Evolutionary conservation across 2,888 invertebrate genomes (phyloP), one percentile per base, ranked within the genome.

Genomic region (Anthrax anthrax): DNA sequence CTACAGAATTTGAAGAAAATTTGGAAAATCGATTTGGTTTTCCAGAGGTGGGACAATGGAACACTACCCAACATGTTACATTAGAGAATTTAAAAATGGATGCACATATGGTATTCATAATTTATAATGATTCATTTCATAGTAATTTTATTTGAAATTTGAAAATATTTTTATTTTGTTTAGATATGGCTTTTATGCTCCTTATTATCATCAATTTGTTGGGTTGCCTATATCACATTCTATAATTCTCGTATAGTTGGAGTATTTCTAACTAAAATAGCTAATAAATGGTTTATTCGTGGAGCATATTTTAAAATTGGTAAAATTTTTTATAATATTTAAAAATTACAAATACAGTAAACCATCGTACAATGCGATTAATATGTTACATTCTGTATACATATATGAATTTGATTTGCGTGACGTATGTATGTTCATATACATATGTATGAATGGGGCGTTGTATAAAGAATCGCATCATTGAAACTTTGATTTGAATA

Each of bases 181-280:
- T 69, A 77, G 67, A 74, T 73, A 57, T 81, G 82, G 73, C 72
- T 90, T 54, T 73, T 92, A 19, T 81, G 82, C 57, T 89, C 90
- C 48, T 72, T 91, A 43, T 74, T 84, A 56, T 82, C 84, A 51
- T 86, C 87, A 18, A 84, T 89, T 61, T 74, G 81, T 37, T 96
- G 95, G 95, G 80, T 92, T 44, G 84, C 92, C 55, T 96, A 95
- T 70, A 85, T 92, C 59, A 85, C 88, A 1, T 94, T 90, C 70
- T 96, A 95, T 71, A 94, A 94, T 68, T 91, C 92, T 45, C 77
- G 95, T 51, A 79, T 96, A 4, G 76, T 91, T 55, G 96, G 94
- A 27, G 84, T 88, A 61, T 77, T 95, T 58, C 75, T 94, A 46
- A 95, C 95, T 10, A 82, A 86, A 64, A 74, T 92, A 47, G 76